These are phyloP conservation scores for Pseudopleuronectes americanus DNA, from an alignment of 2,797 vertebrate genomes.

Conservation along the genomic window DNA sequence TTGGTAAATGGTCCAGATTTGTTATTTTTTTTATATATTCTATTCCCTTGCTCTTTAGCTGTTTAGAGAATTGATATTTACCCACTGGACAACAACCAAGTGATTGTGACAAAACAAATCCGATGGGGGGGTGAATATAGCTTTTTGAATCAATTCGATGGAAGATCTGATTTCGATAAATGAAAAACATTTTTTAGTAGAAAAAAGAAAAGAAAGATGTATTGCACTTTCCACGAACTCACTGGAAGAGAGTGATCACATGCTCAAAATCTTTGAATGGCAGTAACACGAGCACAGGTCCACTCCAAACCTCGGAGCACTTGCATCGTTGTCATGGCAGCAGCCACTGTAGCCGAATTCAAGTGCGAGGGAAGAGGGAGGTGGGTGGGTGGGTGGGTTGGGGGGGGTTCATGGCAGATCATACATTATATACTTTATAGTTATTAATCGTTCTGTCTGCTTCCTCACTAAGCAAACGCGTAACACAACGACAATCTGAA, in stretches of 20 bases:
- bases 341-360: constrained; percentile 40
- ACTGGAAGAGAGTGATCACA: constrained; percentile 44
- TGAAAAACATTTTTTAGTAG: constrained; percentile 28
- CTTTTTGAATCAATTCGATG: constrained; percentile 54
- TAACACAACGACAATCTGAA: constrained; percentile 24
- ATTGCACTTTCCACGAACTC: constrained; percentile 77
- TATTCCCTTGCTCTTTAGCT: background rate
- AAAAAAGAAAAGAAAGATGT: constrained; percentile 51
- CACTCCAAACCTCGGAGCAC: constrained; percentile 46
- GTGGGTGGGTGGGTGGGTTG: constrained; percentile 22
- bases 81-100: too few species aligned
- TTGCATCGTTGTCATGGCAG: constrained; percentile 71
- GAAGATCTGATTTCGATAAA: constrained; percentile 70
- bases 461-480: constrained; percentile 13
- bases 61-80: background rate
- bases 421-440: constrained; percentile 37
- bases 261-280: constrained; percentile 60
- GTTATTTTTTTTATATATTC: background rate
- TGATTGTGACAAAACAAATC: background rate
- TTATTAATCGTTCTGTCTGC: constrained; percentile 29
- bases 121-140: constrained; percentile 46
- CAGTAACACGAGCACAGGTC: constrained; percentile 63
- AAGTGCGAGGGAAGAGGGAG: background rate
- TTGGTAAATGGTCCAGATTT: constrained; percentile 38
- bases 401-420: constrained; percentile 23